These are phyloP conservation scores for Anguilla obscura DNA, from an alignment of 2,797 vertebrate species.

Conservation along the genomic window DNA sequence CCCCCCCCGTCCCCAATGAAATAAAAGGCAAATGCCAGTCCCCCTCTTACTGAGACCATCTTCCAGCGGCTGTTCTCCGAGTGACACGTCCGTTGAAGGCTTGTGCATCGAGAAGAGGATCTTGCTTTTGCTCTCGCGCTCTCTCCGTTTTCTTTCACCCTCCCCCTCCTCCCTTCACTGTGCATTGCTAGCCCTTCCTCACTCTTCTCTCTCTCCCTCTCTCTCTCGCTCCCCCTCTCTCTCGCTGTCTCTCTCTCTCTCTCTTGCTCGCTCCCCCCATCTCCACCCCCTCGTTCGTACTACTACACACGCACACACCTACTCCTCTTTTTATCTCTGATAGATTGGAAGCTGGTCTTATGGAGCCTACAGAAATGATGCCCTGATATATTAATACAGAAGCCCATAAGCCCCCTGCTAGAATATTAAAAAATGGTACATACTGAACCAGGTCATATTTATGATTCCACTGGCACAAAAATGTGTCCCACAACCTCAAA, in stretches of 20 bases:
- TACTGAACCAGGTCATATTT: conserved; percentile 9
- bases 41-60: conserved; percentile 84
- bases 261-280: conserved; percentile 20
- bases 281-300: conserved; percentile 14
- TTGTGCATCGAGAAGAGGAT: conserved; percentile 75
- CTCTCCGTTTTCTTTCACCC: conserved; percentile 63
- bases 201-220: conserved; percentile 22
- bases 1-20: conserved; percentile 61
- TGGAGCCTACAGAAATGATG: conserved; percentile 40
- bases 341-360: conserved; percentile 36
- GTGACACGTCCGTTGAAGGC: conserved; percentile 66
- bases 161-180: conserved; percentile 48
- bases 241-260: conserved; percentile 24
- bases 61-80: conserved; percentile 71
- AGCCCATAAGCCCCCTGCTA: neutral
- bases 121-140: conserved; percentile 41
- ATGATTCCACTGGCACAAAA: neutral
- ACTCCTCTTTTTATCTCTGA: conserved; percentile 33
- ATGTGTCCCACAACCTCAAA: neutral
- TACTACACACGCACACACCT: conserved; percentile 32
- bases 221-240: neutral
- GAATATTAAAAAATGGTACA: neutral
- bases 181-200: conserved; percentile 41
- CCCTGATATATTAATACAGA: conserved; percentile 32
- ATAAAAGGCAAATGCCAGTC: conserved; percentile 88